Evolutionary conservation across 2,888 invertebrate genomes (phyloP), one percentile per base, ranked within the genome.

Genomic region (Myopa testacea): DNA sequence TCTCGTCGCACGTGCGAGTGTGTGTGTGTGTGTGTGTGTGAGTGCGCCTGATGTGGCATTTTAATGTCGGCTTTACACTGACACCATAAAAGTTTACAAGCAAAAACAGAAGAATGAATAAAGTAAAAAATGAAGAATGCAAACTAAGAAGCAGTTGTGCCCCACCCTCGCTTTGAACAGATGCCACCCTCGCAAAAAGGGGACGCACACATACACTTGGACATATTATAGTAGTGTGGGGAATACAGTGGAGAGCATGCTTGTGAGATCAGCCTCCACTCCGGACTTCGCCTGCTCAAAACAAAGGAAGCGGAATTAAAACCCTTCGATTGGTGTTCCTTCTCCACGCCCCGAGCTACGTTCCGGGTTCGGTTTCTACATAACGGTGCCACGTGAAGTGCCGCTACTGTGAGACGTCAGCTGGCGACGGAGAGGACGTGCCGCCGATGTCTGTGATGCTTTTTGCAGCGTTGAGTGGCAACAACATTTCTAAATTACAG

Each of bases 71-170:
- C 67, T 65, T 45, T 75, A 52, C 37, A 67, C n/a, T 37, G 67
- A 75, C 65, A 67, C 75, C 67, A 67, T 75, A 67, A 75, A 65
- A 55, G 75, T 75, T 75, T 67, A 75, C 75, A 75, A 55, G 67
- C 67, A 67, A 67, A 67, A 75, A 38, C 38, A 37, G 50, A 45
- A 50, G 8, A n/a, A 14, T 34, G 38, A 10, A 19, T 10, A 6
- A 12, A 62, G 34, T 14, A 52, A 10, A 19, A 45, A 69, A 69
- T 26, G 26, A 19, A 50, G 19, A 50, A 16, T 26, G 26, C 26
- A 26, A 69, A 69, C 55, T 16, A 40, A 38, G 55, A 7, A 34
- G 34, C 70, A 52, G 52, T 37, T 14, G 50, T 26, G 55, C 55
- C 10, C 14, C 67, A 37, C 45, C 69, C 50, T 50, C 40, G 38